A percentile compares a stretch with the other conserved stretches of the same genome.
Conservation (phyloP, 2,113 vertebrate species). For the Boulengeromyrus knoepffleri region DNA sequence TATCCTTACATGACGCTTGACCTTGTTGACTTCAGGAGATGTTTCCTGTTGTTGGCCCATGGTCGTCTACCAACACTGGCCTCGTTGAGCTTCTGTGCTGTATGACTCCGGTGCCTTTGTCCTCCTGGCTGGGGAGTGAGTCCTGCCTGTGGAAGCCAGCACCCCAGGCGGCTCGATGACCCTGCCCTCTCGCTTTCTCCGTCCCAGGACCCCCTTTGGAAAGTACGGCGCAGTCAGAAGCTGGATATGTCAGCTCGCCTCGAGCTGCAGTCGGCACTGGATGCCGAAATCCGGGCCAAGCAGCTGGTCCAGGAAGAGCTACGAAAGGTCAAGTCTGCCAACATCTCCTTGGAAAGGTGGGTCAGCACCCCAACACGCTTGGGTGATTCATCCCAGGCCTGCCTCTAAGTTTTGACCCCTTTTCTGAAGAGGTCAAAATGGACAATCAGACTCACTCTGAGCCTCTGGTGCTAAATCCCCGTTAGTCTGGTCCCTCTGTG, state of each 20-base stretch:
- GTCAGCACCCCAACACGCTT: constrained; percentile 4
- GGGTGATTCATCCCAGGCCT: background rate
- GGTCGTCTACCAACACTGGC: background rate
- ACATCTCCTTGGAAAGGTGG: constrained; percentile 85
- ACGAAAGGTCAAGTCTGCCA: constrained; percentile 75
- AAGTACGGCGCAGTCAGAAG: constrained; percentile 93
- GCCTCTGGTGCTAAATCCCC: background rate
- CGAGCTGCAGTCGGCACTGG: constrained; percentile 92
- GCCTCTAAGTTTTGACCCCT: background rate
- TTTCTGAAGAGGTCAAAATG: background rate
- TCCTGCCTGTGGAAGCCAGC: too few relatives aligned
- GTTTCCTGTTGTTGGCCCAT: background rate
- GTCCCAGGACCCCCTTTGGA: constrained; percentile 89
- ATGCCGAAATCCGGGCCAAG: constrained; percentile 92
- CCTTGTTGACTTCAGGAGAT: background rate
- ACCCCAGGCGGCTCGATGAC: background rate
- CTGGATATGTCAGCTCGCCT: constrained; percentile 94
- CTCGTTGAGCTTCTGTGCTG: background rate
- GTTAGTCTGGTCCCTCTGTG: background rate
- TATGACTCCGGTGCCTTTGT: background rate
- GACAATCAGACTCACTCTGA: background rate
- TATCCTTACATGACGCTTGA: background rate
- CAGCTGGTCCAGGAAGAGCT: constrained; percentile 90
- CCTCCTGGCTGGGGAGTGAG: background rate
- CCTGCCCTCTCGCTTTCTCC: background rate